Percentiles rank a stretch among this genome's conserved stretches.
These are phyloP conservation scores for Diachrysia chrysitis DNA, from an alignment of 2,888 invertebrate genomes.

Conservation along the genomic window DNA sequence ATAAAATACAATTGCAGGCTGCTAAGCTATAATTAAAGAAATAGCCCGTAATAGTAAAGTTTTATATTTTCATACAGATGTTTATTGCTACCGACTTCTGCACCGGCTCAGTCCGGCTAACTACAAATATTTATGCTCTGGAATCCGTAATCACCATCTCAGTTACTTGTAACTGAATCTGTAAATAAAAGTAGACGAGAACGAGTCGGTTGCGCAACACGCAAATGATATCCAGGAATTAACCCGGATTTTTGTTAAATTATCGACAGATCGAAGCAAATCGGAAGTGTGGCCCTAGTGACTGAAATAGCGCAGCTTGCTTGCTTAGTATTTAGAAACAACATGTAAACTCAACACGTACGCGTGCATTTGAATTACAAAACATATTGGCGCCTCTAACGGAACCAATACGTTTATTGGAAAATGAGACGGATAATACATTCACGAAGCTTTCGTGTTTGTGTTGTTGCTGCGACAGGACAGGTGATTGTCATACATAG, in stretches of 20 bases:
- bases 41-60: background rate
- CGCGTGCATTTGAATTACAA: conserved; percentile 60
- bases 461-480: conserved; percentile 11
- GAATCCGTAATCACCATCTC: conserved; percentile 64
- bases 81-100: conserved; percentile 32
- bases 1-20: background rate
- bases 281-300: conserved; percentile 69
- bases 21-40: background rate
- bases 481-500: background rate
- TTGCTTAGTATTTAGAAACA: conserved; percentile 67
- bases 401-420: conserved; percentile 54
- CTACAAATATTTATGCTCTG: conserved; percentile 65
- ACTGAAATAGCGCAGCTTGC: conserved; percentile 71
- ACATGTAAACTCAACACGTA: conserved; percentile 64
- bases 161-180: conserved; percentile 69
- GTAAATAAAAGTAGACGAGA: conserved; percentile 57
- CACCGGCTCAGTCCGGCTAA: conserved; percentile 38
- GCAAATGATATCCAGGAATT: conserved; percentile 78
- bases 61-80: background rate
- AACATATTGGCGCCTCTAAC: conserved; percentile 59
- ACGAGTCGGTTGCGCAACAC: conserved; percentile 52
- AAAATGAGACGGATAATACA: conserved; percentile 46
- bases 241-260: conserved; percentile 83
- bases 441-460: conserved; percentile 28
- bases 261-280: conserved; percentile 74